These are phyloP conservation scores for Hippoglossus hippoglossus DNA, from an alignment of 2,797 vertebrate species.

Conservation along the genomic window DNA sequence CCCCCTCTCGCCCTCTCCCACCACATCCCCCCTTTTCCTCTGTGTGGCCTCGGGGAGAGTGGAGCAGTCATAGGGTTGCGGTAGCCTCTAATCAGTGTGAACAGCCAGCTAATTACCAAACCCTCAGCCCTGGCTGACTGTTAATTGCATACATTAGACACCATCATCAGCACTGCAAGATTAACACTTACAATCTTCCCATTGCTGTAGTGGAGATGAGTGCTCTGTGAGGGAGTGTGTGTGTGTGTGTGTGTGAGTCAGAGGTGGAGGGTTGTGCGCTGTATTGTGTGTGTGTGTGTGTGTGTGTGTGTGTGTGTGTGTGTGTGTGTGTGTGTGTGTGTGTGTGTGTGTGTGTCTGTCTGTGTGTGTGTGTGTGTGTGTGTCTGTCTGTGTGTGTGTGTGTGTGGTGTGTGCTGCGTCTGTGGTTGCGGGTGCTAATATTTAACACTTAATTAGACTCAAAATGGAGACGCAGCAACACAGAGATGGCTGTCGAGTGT, in stretches of 20 bases:
- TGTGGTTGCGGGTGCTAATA: slow-evolving; percentile 70
- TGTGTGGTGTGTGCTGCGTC: slow-evolving; percentile 47
- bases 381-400: slow-evolving; percentile 38
- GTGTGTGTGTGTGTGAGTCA: slow-evolving; percentile 36
- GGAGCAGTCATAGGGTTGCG: slow-evolving; percentile 78
- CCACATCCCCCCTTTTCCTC: slow-evolving; percentile 47
- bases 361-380: too few relatives aligned
- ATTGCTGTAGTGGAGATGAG: slow-evolving; percentile 84
- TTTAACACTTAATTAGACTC: slow-evolving; percentile 82
- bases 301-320: too few relatives aligned
- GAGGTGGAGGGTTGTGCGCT: slow-evolving; percentile 43
- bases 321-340: slow-evolving; percentile 38
- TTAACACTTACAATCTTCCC: slow-evolving; percentile 99
- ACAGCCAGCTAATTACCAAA: slow-evolving; percentile 98
- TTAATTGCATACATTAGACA: slow-evolving; percentile 99
- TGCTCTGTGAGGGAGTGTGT: slow-evolving; percentile 23
- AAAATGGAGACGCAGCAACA: slow-evolving; percentile 70
- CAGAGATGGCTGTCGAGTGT: slow-evolving; percentile 50
- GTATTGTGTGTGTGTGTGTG: too few relatives aligned
- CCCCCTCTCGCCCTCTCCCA: slow-evolving; percentile 31
- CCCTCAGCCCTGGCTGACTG: slow-evolving; percentile 91
- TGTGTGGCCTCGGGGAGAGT: slow-evolving; percentile 69
- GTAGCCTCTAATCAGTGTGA: slow-evolving; percentile 86
- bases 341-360: slow-evolving; percentile 21
- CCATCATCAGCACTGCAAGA: slow-evolving; percentile 97